These are phyloP conservation scores for Acridotheres tristis DNA, from an alignment of 2,797 vertebrate species.

Conservation along the genomic window DNA sequence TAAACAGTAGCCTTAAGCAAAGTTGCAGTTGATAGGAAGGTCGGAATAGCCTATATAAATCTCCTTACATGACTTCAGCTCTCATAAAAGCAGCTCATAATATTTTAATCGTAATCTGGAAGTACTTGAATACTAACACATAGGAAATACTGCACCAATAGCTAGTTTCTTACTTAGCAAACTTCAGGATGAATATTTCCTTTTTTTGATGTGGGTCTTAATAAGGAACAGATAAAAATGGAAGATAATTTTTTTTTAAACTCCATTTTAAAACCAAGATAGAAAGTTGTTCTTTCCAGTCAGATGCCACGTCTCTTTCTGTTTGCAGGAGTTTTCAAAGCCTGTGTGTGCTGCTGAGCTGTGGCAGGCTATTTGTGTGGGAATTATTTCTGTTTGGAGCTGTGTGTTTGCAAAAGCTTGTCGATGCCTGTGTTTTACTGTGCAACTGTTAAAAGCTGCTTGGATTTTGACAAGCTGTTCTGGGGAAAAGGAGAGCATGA, in stretches of 20 bases:
- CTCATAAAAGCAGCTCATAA: constrained; percentile 48
- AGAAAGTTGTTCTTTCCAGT: not conserved
- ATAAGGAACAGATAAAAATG: not conserved
- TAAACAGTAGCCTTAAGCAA: constrained; percentile 50
- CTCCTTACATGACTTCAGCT: constrained; percentile 40
- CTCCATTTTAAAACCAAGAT: not conserved
- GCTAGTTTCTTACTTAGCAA: not conserved
- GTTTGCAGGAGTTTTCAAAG: not conserved
- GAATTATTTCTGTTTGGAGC: not conserved
- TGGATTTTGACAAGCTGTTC: not conserved
- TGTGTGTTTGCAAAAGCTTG: not conserved
- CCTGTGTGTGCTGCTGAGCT: not conserved
- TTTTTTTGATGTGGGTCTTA: not conserved
- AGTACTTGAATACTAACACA: not conserved
- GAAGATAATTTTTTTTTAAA: not conserved
- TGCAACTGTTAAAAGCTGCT: not conserved
- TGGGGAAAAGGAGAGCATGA: not conserved
- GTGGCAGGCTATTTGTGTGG: not conserved
- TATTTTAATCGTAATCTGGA: constrained; percentile 52
- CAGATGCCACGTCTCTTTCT: not conserved
- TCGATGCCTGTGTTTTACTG: not conserved
- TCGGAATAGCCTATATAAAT: constrained; percentile 46
- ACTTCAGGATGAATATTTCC: not conserved
- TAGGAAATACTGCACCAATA: not conserved
- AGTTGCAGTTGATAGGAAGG: constrained; percentile 38